A percentile compares a stretch with the other conserved stretches of the same genome.
Conservation (phyloP, 2,797 vertebrate species). For the Hafferia zeledoni region DNA sequence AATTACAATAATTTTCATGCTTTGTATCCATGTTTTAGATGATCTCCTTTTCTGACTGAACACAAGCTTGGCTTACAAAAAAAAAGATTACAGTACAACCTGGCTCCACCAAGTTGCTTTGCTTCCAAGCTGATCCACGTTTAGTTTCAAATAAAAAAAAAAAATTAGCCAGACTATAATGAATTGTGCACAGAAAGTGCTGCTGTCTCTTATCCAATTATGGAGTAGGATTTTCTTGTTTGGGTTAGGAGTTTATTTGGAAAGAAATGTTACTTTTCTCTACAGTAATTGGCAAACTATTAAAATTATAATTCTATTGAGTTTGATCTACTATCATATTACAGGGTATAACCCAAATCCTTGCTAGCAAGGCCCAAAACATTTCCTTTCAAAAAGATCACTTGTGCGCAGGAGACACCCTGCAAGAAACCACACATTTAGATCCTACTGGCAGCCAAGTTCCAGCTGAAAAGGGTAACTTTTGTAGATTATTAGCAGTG, state of each 20-base stretch:
- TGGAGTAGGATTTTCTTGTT: background rate
- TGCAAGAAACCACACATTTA: background rate
- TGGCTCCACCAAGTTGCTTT: background rate
- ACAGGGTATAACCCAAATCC: background rate
- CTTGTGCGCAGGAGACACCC: background rate
- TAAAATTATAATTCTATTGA: background rate
- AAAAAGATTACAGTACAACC: background rate
- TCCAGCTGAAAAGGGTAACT: background rate
- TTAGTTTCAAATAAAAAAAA: background rate
- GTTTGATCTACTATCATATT: background rate
- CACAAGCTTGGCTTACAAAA: background rate
- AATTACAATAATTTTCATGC: background rate
- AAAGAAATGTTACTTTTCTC: background rate
- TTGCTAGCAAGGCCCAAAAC: background rate
- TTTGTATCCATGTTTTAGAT: background rate
- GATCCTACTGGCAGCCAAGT: background rate
- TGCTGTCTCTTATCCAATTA: background rate
- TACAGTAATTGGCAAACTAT: background rate
- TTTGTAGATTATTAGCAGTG: background rate
- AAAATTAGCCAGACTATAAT: background rate
- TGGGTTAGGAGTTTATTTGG: background rate
- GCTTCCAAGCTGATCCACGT: background rate
- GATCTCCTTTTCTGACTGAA: background rate
- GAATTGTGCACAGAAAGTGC: background rate
- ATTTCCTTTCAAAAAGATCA: background rate